Percentiles rank a stretch among this genome's conserved stretches.
Evolutionary conservation across 1,140 invertebrate genomes (phyloP).

Genomic region (Nymphalis io): DNA sequence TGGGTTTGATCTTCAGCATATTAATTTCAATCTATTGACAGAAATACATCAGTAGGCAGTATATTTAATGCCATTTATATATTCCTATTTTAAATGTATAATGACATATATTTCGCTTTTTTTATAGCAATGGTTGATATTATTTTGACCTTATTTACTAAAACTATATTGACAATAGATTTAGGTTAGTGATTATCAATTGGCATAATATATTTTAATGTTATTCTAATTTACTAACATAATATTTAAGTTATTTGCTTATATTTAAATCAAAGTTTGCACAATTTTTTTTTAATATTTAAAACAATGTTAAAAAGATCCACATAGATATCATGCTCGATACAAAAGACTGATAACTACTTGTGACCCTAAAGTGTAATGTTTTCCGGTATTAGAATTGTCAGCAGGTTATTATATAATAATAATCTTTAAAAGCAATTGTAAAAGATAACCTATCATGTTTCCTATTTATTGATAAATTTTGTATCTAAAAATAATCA

Average conservation of each 20-base stretch:
- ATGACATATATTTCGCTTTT: not conserved
- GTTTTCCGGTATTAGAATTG: conserved; percentile 14
- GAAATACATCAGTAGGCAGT: not conserved
- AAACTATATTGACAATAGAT: no score
- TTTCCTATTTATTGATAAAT: not conserved
- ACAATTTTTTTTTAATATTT: no score
- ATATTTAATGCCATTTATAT: not conserved
- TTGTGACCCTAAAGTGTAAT: conserved; percentile 36
- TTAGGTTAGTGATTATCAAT: no score
- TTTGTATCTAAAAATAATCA: not conserved
- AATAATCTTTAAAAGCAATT: not conserved
- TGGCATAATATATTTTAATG: no score
- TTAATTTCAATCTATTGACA: not conserved
- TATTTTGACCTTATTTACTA: not conserved
- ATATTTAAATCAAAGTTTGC: no score
- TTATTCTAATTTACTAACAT: no score
- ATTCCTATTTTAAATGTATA: not conserved
- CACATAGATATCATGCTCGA: conserved; percentile 10
- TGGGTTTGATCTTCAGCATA: conserved; percentile 25
- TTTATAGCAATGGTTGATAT: not conserved
- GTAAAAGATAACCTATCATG: conserved; percentile 2
- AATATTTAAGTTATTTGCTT: no score
- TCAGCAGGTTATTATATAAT: conserved; percentile 1
- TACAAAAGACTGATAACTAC: conserved; percentile 34
- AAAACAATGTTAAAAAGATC: no score